These are phyloP conservation scores for Carposina sasakii DNA, from an alignment of 1,140 invertebrate genomes.

Conservation along the genomic window DNA sequence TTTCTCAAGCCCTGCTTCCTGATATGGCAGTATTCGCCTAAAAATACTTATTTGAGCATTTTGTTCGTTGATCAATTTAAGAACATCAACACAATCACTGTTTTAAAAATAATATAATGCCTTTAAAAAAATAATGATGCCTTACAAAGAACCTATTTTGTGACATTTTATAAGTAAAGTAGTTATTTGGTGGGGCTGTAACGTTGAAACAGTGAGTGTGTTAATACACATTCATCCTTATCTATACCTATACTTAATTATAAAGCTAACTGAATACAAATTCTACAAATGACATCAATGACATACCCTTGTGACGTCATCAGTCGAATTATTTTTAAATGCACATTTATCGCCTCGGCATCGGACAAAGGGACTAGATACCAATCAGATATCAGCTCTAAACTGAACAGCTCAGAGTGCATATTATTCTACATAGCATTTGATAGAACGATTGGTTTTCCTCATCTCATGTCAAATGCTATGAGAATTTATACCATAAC, in stretches of 20 bases:
- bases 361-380: too few species aligned
- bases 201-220: conserved; percentile 66
- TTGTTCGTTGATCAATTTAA: conserved; percentile 43
- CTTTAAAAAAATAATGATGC: neutral
- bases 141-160: conserved; percentile 6
- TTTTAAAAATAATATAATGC: conserved; percentile 32
- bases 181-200: conserved; percentile 57
- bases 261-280: conserved; percentile 63
- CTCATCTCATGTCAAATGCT: too few species aligned
- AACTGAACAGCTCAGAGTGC: too few species aligned
- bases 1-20: conserved; percentile 38
- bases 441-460: too few species aligned
- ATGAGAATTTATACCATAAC: too few species aligned
- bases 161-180: conserved; percentile 34
- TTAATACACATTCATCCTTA: conserved; percentile 58
- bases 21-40: conserved; percentile 56
- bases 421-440: too few species aligned
- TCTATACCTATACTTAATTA: conserved; percentile 44
- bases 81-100: conserved; percentile 70
- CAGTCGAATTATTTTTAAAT: too few species aligned
- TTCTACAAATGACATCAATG: conserved; percentile 34
- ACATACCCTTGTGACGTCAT: too few species aligned
- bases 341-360: too few species aligned
- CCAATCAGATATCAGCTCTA: too few species aligned
- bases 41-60: conserved; percentile 64